Base-by-base conservation (phyloP, 2,888 invertebrate genomes). In the Julus scanicus region DNA sequence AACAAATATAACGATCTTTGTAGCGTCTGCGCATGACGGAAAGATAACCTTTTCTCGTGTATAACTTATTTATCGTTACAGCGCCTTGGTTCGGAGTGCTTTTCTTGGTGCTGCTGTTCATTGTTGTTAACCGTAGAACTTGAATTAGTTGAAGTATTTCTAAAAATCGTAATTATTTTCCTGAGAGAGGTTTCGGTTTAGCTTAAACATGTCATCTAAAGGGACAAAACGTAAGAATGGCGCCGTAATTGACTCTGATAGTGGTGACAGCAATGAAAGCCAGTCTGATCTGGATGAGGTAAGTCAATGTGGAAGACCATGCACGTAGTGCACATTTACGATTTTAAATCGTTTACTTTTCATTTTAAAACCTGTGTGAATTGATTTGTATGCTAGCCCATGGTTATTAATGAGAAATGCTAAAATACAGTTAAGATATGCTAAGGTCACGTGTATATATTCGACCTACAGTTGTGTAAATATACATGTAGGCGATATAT, bases 201-300 rank as follows among this genome's bases (percentile, higher is more conserved):
- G n/a, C n/a, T 2, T n/a, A n/a, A 63, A 63, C 29, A 88, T 88
- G 88, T 29, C 88, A n/a, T 40, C 84, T 20, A 88, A 88, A 84
- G 29, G 63, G 29, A 48, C 87, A 15, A 97, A 97, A 93, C 94
- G 97, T 90, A 96, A 96, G 92, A 96, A 95, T 92, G 95, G 96
- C 92, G 95, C 96, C 80, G 93, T 96, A 89, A 83, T 88, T 13
- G 96, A 97, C 92, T 96, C 96, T 39, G 96, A 96, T 92, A 95
- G 95, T 89, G 95, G 95, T 92, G 93, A 94, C 88, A 90, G 91
- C 85, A 89, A 90, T 86, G 90, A 92, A 88, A 94, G 94, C 90
- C 94, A 95, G 90, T 96, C 96, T 88, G 97, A 97, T 93, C 93
- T 96, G 91, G 96, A 97, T 92, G 96, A 96, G 91, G 97, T 97